Percentiles rank a stretch among this genome's conserved stretches.
These are phyloP conservation scores for Cygnus buccinator DNA, from an alignment of 2,113 vertebrate species.

Conservation along the genomic window DNA sequence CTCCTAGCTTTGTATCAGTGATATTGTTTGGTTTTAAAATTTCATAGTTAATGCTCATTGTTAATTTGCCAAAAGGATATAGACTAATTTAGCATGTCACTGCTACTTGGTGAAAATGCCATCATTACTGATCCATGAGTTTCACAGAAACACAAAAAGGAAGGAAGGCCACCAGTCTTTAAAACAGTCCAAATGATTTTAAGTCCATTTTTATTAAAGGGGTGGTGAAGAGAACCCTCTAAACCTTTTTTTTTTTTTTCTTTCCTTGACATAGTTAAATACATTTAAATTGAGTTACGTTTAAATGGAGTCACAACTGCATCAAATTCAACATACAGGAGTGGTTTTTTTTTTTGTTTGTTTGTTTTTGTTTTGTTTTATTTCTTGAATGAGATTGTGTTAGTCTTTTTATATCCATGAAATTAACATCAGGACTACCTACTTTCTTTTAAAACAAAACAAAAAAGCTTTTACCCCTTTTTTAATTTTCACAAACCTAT, in stretches of 20 bases:
- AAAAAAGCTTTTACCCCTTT: neutral
- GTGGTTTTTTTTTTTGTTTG: no score
- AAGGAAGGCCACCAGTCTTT: neutral
- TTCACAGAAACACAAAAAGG: constrained; percentile 1
- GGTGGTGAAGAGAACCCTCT: neutral
- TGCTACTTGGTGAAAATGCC: constrained; percentile 78
- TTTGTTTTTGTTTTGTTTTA: no score
- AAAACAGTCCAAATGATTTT: neutral
- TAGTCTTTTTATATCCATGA: neutral
- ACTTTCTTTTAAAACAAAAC: neutral
- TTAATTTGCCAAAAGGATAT: constrained; percentile 76
- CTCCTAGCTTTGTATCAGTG: constrained; percentile 39
- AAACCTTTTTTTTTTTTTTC: neutral
- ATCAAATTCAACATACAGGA: neutral
- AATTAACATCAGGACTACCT: neutral
- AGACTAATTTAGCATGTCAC: constrained; percentile 73
- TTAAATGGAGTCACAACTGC: neutral
- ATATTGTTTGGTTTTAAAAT: constrained; percentile 56
- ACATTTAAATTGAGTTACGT: neutral
- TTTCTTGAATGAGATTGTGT: neutral
- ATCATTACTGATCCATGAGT: constrained; percentile 78
- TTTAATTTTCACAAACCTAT: neutral
- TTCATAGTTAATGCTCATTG: constrained; percentile 64
- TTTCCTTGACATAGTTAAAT: neutral
- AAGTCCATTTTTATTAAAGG: constrained; percentile 16